These are phyloP conservation scores for Protosalanx chinensis DNA, from an alignment of 2,797 vertebrate species.

Conservation along the genomic window DNA sequence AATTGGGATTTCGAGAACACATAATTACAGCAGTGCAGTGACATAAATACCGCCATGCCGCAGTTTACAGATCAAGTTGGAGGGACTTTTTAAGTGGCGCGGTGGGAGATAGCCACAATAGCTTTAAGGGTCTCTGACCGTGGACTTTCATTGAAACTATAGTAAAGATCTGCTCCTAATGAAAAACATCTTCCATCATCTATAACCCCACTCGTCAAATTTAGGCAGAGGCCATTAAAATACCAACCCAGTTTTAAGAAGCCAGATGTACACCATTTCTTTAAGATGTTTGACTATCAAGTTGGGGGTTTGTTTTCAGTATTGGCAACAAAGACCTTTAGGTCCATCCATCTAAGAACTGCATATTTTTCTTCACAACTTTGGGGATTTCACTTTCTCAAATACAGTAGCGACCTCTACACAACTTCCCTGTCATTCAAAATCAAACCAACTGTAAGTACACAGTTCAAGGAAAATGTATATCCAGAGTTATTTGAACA, in stretches of 20 bases:
- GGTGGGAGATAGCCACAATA: slow-evolving; percentile 32
- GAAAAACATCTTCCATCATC: slow-evolving; percentile 19
- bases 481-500: background rate
- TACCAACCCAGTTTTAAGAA: slow-evolving; percentile 17
- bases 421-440: no score
- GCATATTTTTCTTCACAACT: no score
- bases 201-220: slow-evolving; percentile 2
- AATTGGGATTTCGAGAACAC: slow-evolving; percentile 57
- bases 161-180: slow-evolving; percentile 7
- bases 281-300: background rate
- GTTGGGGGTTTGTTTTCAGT: no score
- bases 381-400: no score
- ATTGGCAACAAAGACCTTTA: no score
- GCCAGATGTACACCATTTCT: background rate
- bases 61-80: slow-evolving; percentile 52
- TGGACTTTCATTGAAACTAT: background rate
- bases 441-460: no score
- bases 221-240: slow-evolving; percentile 6
- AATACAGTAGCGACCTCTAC: no score
- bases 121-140: slow-evolving; percentile 12
- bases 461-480: no score
- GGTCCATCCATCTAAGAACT: no score
- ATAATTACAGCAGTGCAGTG: slow-evolving; percentile 61
- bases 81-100: slow-evolving; percentile 32
- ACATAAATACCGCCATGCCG: slow-evolving; percentile 34